phyloP scores from a whole-genome alignment of 92 coral and sea anemone genomes.

The Parazoanthus darwini region DNA sequence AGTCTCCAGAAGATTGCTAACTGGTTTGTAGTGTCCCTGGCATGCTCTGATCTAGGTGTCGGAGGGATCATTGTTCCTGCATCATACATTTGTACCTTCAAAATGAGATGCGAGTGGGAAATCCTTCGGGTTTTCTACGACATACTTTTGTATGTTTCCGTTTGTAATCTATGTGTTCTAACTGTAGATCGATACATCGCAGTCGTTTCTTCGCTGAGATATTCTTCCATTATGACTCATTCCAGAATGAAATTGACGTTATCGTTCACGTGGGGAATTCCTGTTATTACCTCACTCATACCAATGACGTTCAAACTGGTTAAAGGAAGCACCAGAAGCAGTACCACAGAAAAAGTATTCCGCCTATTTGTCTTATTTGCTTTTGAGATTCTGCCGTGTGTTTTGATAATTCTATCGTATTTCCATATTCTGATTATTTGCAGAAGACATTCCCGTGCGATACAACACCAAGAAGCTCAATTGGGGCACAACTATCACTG shows the following conservation, averaged over 20 bases:
- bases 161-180: constrained; percentile 6
- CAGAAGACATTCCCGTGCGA: neutral
- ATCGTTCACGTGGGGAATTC: neutral
- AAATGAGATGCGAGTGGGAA: constrained; percentile 1
- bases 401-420: neutral
- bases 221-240: constrained; percentile 20
- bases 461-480: constrained; percentile 11
- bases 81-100: constrained; percentile 1
- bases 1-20: neutral
- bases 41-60: constrained; percentile 14
- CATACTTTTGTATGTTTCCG: constrained; percentile 3
- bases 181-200: constrained; percentile 21
- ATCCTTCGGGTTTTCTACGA: constrained; percentile 1
- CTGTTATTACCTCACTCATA: neutral
- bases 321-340: neutral
- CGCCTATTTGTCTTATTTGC: neutral
- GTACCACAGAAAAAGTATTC: neutral
- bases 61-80: constrained; percentile 7
- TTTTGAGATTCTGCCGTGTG: neutral
- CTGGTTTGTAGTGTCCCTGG: constrained; percentile 10
- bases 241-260: neutral
- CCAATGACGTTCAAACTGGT: neutral
- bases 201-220: constrained; percentile 7
- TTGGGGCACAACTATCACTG: neutral
- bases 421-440: constrained; percentile 4